Evolutionary conservation across 1,140 invertebrate species (phyloP), one percentile per base, ranked within the genome.

Genomic region (Formica exsecta): DNA sequence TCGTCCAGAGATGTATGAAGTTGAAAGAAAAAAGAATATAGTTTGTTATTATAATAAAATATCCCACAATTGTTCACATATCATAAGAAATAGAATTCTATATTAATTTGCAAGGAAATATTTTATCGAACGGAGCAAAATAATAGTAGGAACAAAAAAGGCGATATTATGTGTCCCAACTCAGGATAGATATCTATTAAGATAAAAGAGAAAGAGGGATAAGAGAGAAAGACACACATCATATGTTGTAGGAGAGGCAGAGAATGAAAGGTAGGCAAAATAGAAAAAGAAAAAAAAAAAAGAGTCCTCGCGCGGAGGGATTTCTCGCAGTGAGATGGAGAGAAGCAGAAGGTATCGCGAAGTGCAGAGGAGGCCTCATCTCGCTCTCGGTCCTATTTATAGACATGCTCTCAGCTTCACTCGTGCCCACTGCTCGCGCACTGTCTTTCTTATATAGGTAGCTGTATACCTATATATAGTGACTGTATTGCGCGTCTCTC

Each of bases 321-420:
- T 81, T 81, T 81, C 79, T 73, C 70, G 61, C 86, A 70, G 85
- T 54, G 87, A 85, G 66, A 57, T 61, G 77, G 70, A 85, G 83
- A 87, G 32, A 86, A 61, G 86, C 90, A 87, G 92, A 91, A 90
- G 88, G 92, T 85, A 93, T 91, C 92, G 86, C 89, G 91, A 92
- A 92, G 91, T 90, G 92, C 90, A 91, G 92, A 92, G 93, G 92
- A 93, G 92, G 88, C 89, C 91, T 93, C 94, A 92, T 94, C 94
- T 94, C 93, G 92, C 92, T 94, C 92, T 92, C 89, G 93, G 92
- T 90, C 93, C 94, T 94, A 95, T 94, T 95, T 94, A 94, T 95
- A 95, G 93, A 95, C 93, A 91, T 95, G 94, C 93, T 94, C 94
- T 95, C 94, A 95, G 94, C 92, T 92, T 94, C 93, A 93, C 94